These are phyloP conservation scores for Hesperia comma DNA, from an alignment of 2,888 invertebrate species.

Conservation along the genomic window DNA sequence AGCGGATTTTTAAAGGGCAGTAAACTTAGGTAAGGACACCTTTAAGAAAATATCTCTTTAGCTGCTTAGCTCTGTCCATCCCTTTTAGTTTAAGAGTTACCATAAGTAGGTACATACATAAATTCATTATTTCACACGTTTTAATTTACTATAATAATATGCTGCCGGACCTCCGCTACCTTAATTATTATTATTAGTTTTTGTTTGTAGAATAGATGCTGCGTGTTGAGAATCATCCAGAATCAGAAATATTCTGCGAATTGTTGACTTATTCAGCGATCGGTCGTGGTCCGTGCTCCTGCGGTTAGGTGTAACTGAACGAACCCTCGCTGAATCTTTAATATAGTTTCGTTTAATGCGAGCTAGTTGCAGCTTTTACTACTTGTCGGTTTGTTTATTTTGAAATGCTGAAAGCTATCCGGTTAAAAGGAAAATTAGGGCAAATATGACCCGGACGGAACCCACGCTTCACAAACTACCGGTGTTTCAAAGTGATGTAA, in stretches of 20 bases:
- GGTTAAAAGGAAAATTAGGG: conserved; percentile 49
- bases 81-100: too few species aligned
- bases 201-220: background rate
- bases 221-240: conserved; percentile 15
- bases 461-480: conserved; percentile 22
- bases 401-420: conserved; percentile 56
- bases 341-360: conserved; percentile 79
- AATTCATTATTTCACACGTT: too few species aligned
- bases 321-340: conserved; percentile 80
- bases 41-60: too few species aligned
- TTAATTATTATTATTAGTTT: too few species aligned
- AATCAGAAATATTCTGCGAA: conserved; percentile 46
- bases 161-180: too few species aligned
- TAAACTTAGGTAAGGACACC: too few species aligned
- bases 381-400: conserved; percentile 63
- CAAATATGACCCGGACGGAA: conserved; percentile 40
- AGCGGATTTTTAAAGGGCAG: too few species aligned
- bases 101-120: too few species aligned
- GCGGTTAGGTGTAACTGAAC: conserved; percentile 81
- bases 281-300: conserved; percentile 69
- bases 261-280: conserved; percentile 75
- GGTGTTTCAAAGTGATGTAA: conserved; percentile 18
- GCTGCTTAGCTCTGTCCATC: too few species aligned
- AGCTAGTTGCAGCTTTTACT: conserved; percentile 68
- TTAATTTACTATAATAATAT: too few species aligned